Evolutionary conservation across 2,797 vertebrate species (phyloP).

Genomic region (Eulemur albifrons): DNA sequence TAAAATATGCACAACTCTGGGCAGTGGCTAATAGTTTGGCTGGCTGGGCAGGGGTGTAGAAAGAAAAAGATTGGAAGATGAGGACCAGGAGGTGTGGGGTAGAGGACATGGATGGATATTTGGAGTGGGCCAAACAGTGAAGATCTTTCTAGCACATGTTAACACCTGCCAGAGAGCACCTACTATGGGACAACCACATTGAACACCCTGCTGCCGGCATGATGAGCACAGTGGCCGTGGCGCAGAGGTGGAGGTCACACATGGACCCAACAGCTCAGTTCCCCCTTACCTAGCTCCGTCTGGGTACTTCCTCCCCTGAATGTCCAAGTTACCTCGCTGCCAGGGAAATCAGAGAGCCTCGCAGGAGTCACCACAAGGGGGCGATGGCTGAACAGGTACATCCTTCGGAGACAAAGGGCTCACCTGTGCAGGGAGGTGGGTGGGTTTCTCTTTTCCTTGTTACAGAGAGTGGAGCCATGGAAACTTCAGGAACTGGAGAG

Average conservation of each 20-base stretch:
- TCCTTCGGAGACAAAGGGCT: neutral
- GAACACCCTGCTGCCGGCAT: neutral
- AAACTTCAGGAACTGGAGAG: neutral
- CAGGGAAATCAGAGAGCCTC: neutral
- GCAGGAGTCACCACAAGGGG: neutral
- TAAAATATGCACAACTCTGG: neutral
- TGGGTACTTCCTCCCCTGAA: neutral
- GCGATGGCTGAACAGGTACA: neutral
- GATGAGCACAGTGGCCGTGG: neutral
- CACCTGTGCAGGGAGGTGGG: fast-evolving
- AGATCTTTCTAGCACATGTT: neutral
- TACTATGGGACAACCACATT: neutral
- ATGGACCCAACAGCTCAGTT: neutral
- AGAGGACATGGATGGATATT: neutral
- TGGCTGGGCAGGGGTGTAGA: neutral
- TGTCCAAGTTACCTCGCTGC: neutral
- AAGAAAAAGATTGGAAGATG: neutral
- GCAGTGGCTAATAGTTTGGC: neutral
- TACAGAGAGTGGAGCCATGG: neutral
- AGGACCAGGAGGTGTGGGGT: neutral
- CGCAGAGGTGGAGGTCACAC: neutral
- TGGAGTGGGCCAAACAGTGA: neutral
- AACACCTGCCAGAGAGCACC: too few relatives aligned
- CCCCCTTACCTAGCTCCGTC: neutral
- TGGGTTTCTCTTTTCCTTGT: neutral